phyloP scores from a whole-genome alignment of 2,888 invertebrate species.

The Nemoura dubitans region DNA sequence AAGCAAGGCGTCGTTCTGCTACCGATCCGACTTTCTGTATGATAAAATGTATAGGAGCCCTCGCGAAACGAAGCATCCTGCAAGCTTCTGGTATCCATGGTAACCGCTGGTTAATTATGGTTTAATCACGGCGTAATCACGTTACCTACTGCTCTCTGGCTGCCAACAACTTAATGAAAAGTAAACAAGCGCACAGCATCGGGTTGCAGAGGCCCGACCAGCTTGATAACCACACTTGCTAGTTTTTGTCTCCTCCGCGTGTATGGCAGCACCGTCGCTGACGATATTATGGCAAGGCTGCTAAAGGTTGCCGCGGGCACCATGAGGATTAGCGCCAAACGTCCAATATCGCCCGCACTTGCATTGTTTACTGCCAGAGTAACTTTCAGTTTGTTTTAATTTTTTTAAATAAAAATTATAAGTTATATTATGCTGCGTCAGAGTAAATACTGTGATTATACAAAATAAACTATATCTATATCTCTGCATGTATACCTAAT shows the following conservation, averaged over 20 bases:
- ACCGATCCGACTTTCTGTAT: too few relatives aligned
- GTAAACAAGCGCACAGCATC: background rate
- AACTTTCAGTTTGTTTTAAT: background rate
- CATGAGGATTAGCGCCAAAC: background rate
- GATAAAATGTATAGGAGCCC: too few relatives aligned
- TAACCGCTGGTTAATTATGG: background rate
- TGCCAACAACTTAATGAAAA: background rate
- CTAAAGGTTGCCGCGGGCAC: background rate
- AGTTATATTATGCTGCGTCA: too few relatives aligned
- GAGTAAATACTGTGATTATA: too few relatives aligned
- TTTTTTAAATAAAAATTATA: background rate
- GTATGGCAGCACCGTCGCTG: background rate
- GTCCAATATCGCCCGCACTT: background rate
- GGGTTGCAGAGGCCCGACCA: background rate
- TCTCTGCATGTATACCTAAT: too few relatives aligned
- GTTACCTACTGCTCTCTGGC: background rate
- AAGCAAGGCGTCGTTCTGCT: too few relatives aligned
- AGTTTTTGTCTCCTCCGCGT: background rate
- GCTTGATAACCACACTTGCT: background rate
- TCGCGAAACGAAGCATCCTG: too few relatives aligned
- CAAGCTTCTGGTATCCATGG: background rate
- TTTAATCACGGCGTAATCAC: background rate
- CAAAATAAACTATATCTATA: too few relatives aligned
- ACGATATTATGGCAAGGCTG: background rate
- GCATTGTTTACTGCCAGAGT: background rate